These are phyloP conservation scores for Clarias magur DNA, from an alignment of 2,113 vertebrate species.

Conservation along the genomic window DNA sequence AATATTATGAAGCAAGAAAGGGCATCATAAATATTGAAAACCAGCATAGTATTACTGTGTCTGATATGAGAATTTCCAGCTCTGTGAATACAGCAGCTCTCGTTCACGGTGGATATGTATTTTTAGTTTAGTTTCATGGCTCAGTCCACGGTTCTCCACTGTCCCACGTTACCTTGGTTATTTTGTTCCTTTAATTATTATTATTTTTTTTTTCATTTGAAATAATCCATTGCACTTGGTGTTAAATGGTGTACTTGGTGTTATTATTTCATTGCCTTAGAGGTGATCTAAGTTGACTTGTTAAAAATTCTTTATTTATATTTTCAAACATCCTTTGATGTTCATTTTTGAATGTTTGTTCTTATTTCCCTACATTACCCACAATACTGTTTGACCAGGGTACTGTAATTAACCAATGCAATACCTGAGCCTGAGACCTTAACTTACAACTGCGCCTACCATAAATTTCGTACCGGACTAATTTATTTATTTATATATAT, in stretches of 20 bases:
- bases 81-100: constrained; percentile 52
- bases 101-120: not conserved
- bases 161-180: not conserved
- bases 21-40: constrained; percentile 69
- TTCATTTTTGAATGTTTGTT: not conserved
- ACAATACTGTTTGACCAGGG: not conserved
- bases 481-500: not conserved
- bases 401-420: too few relatives aligned
- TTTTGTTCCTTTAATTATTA: not conserved
- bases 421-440: not conserved
- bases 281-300: not conserved
- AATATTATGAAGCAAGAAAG: constrained; percentile 53
- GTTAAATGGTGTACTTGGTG: not conserved
- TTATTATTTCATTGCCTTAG: not conserved
- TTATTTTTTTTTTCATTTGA: not conserved
- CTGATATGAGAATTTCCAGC: constrained; percentile 51
- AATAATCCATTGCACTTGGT: not conserved
- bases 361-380: not conserved
- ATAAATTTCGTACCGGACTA: not conserved
- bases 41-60: constrained; percentile 60
- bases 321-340: not conserved
- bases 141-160: too few relatives aligned
- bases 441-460: not conserved
- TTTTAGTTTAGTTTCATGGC: not conserved
- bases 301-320: not conserved